Evolutionary conservation across 2,888 invertebrate species (phyloP).

Genomic region (Dione vanillae): DNA sequence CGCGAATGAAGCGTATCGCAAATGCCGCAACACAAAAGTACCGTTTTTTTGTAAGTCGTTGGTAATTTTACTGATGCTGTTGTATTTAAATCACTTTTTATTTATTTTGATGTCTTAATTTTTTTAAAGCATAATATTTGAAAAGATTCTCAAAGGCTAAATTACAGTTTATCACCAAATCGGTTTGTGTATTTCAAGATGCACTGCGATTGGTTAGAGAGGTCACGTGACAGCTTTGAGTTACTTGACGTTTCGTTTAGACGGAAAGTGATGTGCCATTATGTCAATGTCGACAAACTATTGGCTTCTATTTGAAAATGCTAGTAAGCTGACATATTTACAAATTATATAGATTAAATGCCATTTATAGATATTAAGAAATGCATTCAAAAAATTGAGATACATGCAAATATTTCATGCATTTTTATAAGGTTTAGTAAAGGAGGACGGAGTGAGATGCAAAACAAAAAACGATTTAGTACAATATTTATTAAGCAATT

Average conservation of each 20-base stretch:
- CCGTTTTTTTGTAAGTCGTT: constrained; percentile 48
- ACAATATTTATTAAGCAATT: neutral
- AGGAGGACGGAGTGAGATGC: too few species aligned
- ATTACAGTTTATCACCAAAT: constrained; percentile 56
- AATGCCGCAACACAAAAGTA: constrained; percentile 65
- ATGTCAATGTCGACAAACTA: neutral
- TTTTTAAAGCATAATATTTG: constrained; percentile 66
- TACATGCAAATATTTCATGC: too few species aligned
- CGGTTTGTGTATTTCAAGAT: constrained; percentile 25
- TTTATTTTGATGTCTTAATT: constrained; percentile 62
- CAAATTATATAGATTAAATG: too few species aligned
- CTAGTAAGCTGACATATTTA: neutral
- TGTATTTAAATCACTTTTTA: constrained; percentile 42
- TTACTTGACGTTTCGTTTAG: constrained; percentile 64
- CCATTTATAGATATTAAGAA: too few species aligned
- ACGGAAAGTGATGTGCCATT: constrained; percentile 46
- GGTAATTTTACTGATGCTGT: constrained; percentile 34
- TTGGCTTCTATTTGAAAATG: neutral
- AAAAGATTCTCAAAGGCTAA: constrained; percentile 63
- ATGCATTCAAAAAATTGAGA: too few species aligned
- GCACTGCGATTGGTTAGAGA: constrained; percentile 47
- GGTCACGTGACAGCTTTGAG: constrained; percentile 57
- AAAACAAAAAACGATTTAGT: neutral
- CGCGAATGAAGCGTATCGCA: constrained; percentile 59
- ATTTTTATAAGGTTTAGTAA: too few species aligned